Evolutionary conservation across 2,888 invertebrate species (phyloP), one percentile per base, ranked within the genome.

Genomic region (Dryobotodes eremita): DNA sequence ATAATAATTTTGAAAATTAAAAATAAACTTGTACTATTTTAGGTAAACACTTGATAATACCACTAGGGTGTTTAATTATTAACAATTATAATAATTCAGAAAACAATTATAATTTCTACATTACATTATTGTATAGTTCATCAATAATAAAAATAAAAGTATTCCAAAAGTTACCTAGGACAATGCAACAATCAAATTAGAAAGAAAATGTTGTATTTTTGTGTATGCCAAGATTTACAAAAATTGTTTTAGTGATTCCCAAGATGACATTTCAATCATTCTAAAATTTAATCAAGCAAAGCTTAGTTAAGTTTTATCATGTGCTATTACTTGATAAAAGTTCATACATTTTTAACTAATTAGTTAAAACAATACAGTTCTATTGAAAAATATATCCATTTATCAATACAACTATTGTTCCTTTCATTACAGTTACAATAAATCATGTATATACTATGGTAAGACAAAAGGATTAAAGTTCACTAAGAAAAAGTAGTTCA

Each of bases 11-110:
- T 75, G 89, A 84, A 82, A 84, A 86, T 83, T 86, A 80, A 83
- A 83, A 89, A 91, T 91, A 90, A 89, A 90, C 90, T 92, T 92
- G 92, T 92, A 92, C 91, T 92, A 91, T 91, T 88, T 89, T 90
- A 91, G 89, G 91, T 92, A 91, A 92, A 92, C 91, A 92, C 85
- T 88, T 90, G 72, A 83, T 74, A 80, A 82, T 82, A 83, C 81
- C 85, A 85, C 83, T 79, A 75, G 80, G 79, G 75, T 73, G 53
- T 85, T 77, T 80, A 75, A 71, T 82, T 88, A 71, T 82, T 88
- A 73, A 84, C 53, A 86, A 76, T 83, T 75, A 84, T 75, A 76
- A 72, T 82, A 77, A 81, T 75, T 80, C 75, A 62, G 84, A 65
- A 83, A 81, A 85, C 77, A 83, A 84, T 84, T 83, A 80, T 78